phyloP scores from a whole-genome alignment of 1,140 invertebrate species.

The Meloidogyne floridensis region DNA sequence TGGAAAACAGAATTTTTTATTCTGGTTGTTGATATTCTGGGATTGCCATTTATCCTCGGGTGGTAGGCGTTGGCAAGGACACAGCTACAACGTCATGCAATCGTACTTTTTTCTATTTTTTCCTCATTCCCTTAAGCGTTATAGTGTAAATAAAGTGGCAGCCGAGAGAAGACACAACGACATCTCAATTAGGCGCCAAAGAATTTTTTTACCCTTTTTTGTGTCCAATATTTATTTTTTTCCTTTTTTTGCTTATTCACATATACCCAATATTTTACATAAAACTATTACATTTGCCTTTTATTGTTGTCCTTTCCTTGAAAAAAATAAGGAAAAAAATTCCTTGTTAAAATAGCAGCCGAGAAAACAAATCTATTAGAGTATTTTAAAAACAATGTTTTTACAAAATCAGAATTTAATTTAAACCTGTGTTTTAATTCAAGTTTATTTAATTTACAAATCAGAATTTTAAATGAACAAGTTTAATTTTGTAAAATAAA shows the following conservation, averaged over 20 bases:
- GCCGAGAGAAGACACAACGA: neutral
- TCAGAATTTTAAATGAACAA: neutral
- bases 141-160: slow-evolving; percentile 9
- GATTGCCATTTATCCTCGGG: neutral
- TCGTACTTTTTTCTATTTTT: neutral
- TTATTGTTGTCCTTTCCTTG: neutral
- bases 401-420: too few species aligned
- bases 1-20: neutral
- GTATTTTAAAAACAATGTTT: neutral
- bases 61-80: neutral
- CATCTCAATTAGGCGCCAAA: neutral
- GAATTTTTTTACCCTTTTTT: slow-evolving; percentile 5
- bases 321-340: neutral
- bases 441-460: neutral
- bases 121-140: neutral
- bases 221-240: slow-evolving; percentile 9
- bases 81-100: neutral
- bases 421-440: neutral
- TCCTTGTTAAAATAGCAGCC: neutral
- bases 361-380: neutral
- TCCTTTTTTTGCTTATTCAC: neutral
- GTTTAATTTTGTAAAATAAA: too few species aligned
- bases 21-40: neutral
- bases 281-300: neutral
- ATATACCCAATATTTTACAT: slow-evolving; percentile 4